Evolutionary conservation across 1,140 invertebrate genomes (phyloP).

Genomic region (Euura saliciscinereae): DNA sequence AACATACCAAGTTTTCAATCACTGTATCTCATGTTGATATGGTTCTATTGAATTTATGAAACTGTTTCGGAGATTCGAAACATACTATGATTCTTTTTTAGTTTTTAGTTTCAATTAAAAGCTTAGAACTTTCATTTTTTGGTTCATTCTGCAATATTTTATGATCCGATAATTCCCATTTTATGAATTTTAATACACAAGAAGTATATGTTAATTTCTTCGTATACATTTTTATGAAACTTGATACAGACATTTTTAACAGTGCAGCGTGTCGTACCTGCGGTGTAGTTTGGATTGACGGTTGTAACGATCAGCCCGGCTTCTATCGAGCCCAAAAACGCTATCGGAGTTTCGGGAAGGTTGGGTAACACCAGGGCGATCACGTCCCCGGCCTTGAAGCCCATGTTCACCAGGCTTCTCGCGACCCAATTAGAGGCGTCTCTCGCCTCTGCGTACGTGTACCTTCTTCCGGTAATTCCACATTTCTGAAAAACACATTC

Average conservation of each 20-base stretch:
- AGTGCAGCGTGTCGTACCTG: constrained; percentile 62
- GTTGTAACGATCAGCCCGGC: constrained; percentile 77
- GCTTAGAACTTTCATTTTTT: neutral
- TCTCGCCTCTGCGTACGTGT: constrained; percentile 72
- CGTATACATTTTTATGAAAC: too few species aligned
- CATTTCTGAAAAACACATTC: constrained; percentile 64
- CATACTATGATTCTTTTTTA: too few species aligned
- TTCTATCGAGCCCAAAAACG: constrained; percentile 69
- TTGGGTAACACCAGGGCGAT: constrained; percentile 77
- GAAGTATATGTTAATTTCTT: too few species aligned
- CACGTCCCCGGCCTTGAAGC: constrained; percentile 72
- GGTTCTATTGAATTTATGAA: too few species aligned
- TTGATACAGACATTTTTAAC: constrained; percentile 25
- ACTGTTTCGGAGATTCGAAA: too few species aligned
- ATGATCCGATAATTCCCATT: too few species aligned
- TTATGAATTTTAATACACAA: too few species aligned
- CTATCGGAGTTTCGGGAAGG: constrained; percentile 76
- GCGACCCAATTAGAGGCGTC: constrained; percentile 69
- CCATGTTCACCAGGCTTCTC: constrained; percentile 69
- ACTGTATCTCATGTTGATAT: too few species aligned
- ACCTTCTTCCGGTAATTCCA: constrained; percentile 70
- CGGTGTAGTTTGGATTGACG: constrained; percentile 81
- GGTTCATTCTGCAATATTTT: neutral
- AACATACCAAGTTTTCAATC: too few species aligned
- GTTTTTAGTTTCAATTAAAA: too few species aligned